Percentiles rank a stretch among this genome's conserved stretches.
These are phyloP conservation scores for Drosophila paramelanica DNA, from an alignment of 2,888 invertebrate genomes.

Conservation along the genomic window DNA sequence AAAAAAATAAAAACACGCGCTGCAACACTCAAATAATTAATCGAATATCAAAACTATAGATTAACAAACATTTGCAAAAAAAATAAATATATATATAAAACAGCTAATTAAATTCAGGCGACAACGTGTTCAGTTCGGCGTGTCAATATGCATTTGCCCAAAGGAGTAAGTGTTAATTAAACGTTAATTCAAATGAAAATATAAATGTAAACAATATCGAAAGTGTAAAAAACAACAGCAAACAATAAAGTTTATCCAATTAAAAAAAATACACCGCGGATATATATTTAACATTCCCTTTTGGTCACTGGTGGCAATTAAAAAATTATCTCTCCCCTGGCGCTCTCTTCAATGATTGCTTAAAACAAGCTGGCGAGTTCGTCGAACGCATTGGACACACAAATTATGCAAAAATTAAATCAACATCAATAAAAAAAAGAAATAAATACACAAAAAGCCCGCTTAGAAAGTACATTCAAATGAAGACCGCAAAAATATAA, in stretches of 20 bases:
- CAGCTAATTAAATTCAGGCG: conserved; percentile 12
- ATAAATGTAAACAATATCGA: neutral
- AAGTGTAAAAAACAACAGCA: conserved; percentile 14
- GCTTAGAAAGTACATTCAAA: conserved; percentile 58
- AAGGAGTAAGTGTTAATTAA: conserved; percentile 78
- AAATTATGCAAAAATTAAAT: conserved; percentile 33
- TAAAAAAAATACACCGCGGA: conserved; percentile 1
- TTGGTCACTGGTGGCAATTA: conserved; percentile 7
- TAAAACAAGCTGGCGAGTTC: conserved; percentile 26
- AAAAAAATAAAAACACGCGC: conserved; percentile 21
- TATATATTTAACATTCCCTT: neutral
- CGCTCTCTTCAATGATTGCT: conserved; percentile 13
- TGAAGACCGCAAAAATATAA: conserved; percentile 22
- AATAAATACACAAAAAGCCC: conserved; percentile 22
- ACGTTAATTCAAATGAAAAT: conserved; percentile 3
- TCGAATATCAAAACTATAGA: conserved; percentile 4
- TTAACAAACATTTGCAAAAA: conserved; percentile 5
- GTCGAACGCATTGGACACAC: conserved; percentile 22
- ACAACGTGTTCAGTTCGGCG: conserved; percentile 36
- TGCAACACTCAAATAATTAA: conserved; percentile 17
- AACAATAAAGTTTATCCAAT: neutral
- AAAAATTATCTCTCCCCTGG: conserved; percentile 18
- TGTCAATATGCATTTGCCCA: conserved; percentile 69
- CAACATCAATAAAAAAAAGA: conserved; percentile 10
- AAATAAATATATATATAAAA: conserved; percentile 2